Base-by-base conservation (phyloP, 2,888 invertebrate species). In the Apamea sordens region DNA sequence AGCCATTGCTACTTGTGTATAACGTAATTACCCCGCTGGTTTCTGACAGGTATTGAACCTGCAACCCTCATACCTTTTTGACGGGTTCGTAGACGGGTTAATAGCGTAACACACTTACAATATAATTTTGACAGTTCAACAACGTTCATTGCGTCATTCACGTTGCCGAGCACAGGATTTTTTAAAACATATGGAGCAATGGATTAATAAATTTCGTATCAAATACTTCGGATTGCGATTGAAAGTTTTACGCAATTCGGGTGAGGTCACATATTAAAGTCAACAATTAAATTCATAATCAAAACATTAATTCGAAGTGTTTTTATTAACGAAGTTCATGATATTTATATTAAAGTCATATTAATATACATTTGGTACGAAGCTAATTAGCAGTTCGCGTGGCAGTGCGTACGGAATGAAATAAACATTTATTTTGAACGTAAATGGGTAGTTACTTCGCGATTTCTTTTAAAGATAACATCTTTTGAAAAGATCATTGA, bases 311-410 rank as follows among this genome's bases (percentile, higher is more conserved):
- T 65, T 50, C 41, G 6, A 75, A 82, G 74, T 85, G 78, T 82
- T 85, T 59, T 36, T 75, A 44, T 8, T 82, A 50, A 71, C 63
- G 68, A 81, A 88, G 79, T 83, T 76, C 71, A 50, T 71, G 70
- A 83, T 44, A 41, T 59, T 83, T 61, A 36, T 69, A 77, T 82
- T 80, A 73, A 77, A 73, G 28, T 79, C 73, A 18, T 83, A 82
- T 85, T 88, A 73, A 80, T 74, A 75, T 77, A 83, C 67, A 79
- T 85, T 88, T 85, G 32, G 68, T 84, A 64, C 78, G 73, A 82
- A 89, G 87, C 88, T 94, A 94, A 94, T 93, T 92, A 91, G 91
- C 83, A 80, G 88, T 91, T 94, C 89, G 94, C 94, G 94, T 94
- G 94, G 92, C 85, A 79, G 76, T 53, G 56, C 88, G 18, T 85